A percentile compares a stretch with the other conserved stretches of the same genome.
Conservation (phyloP, 2,888 invertebrate genomes). For the Cartodere bifasciata region DNA sequence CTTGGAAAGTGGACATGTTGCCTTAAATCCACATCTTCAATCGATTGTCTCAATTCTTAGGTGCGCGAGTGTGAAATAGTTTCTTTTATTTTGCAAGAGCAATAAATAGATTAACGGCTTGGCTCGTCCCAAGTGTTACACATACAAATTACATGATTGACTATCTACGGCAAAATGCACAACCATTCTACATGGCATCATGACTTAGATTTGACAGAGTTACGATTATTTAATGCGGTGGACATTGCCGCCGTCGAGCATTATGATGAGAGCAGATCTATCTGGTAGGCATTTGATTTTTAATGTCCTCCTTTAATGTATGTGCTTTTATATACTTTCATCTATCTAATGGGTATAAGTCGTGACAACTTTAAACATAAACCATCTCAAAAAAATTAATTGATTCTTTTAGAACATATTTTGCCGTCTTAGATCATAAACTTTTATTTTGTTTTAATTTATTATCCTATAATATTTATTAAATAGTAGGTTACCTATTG, state of each 20-base stretch:
- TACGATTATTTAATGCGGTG: conserved; percentile 27
- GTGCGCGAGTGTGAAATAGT: conserved; percentile 32
- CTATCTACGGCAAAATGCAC: conserved; percentile 26
- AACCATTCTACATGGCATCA: conserved; percentile 22
- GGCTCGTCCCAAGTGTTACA: conserved; percentile 25
- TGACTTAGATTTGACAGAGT: conserved; percentile 23
- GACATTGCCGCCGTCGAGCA: conserved; percentile 15
- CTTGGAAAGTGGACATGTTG: conserved; percentile 24
- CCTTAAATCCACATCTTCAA: conserved; percentile 25
- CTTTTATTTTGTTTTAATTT: too few relatives aligned
- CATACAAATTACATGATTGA: conserved; percentile 31
- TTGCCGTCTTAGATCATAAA: too few relatives aligned
- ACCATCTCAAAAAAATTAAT: too few relatives aligned
- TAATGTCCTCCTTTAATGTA: conserved; percentile 13
- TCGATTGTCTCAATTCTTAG: conserved; percentile 30
- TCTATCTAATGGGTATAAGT: too few relatives aligned
- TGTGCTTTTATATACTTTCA: conserved; percentile 4
- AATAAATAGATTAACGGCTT: conserved; percentile 29
- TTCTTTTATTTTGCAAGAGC: conserved; percentile 28
- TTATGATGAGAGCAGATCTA: too few relatives aligned
- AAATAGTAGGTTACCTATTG: too few relatives aligned
- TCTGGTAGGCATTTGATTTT: conserved; percentile 18
- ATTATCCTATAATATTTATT: too few relatives aligned
- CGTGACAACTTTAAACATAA: too few relatives aligned
- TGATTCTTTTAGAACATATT: too few relatives aligned